Percentiles rank a stretch among this genome's conserved stretches.
Evolutionary conservation across 2,888 invertebrate genomes (phyloP).

Genomic region (Pristionchus entomophagus): DNA sequence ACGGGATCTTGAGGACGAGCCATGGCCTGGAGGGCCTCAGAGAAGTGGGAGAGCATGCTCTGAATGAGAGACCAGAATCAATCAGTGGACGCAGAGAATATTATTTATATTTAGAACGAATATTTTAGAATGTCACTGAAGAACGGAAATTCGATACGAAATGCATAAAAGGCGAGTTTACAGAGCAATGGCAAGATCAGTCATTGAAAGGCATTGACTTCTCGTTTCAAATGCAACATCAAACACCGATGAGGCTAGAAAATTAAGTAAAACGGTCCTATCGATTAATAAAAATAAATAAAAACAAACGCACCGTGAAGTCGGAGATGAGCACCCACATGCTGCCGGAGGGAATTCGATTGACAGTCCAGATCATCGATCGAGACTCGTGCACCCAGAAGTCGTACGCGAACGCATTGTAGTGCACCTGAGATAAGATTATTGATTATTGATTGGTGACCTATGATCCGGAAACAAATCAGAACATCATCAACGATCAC

Average conservation of each 20-base stretch:
- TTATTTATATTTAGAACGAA: background rate
- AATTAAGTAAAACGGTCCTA: too few relatives aligned
- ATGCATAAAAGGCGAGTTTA: too few relatives aligned
- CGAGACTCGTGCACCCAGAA: slow-evolving; percentile 70
- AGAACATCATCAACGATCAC: background rate
- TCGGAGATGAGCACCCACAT: slow-evolving; percentile 70
- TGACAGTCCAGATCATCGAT: slow-evolving; percentile 57
- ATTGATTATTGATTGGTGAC: background rate
- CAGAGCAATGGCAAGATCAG: too few relatives aligned
- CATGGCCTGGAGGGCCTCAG: slow-evolving; percentile 62
- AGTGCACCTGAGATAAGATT: slow-evolving; percentile 57
- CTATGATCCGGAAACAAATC: background rate
- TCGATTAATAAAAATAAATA: too few relatives aligned
- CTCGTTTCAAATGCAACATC: background rate
- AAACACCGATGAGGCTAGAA: background rate
- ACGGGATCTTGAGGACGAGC: slow-evolving; percentile 67
- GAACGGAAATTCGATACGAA: too few relatives aligned
- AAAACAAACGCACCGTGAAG: slow-evolving; percentile 63
- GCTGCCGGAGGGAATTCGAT: slow-evolving; percentile 61
- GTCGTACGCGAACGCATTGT: slow-evolving; percentile 72
- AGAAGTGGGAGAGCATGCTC: slow-evolving; percentile 62
- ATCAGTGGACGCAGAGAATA: background rate
- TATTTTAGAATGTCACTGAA: too few relatives aligned
- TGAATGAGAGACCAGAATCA: slow-evolving; percentile 49
- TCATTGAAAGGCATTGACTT: background rate